phyloP scores from a whole-genome alignment of 2,888 invertebrate species.

The Hartigia nigra region DNA sequence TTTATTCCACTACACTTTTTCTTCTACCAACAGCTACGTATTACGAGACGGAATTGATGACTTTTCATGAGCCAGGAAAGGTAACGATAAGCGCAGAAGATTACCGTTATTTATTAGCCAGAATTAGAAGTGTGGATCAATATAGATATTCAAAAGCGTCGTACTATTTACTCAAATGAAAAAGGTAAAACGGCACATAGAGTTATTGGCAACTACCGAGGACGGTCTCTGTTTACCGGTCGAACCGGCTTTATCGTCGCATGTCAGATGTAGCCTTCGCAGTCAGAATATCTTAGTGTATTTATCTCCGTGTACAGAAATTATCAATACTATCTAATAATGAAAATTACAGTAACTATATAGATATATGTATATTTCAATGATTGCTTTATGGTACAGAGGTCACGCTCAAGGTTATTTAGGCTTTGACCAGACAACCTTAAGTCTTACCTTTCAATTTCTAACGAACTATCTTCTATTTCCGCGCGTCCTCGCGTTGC shows the following conservation, averaged over 20 bases:
- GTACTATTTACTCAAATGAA: not conserved
- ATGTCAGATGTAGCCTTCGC: not conserved
- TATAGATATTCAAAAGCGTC: not conserved
- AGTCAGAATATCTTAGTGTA: not conserved
- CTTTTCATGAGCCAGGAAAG: too few species aligned
- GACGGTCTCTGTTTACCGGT: not conserved
- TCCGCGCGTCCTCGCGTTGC: not conserved
- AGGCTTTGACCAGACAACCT: not conserved
- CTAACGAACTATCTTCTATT: not conserved
- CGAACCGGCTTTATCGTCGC: not conserved
- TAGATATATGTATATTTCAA: not conserved
- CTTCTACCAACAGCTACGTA: not conserved
- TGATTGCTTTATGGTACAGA: not conserved
- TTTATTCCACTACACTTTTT: not conserved
- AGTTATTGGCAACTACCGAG: not conserved
- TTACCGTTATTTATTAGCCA: not conserved
- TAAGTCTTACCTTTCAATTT: not conserved
- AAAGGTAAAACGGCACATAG: not conserved
- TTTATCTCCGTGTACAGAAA: not conserved
- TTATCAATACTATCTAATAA: not conserved
- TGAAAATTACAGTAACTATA: not conserved
- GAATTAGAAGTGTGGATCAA: not conserved
- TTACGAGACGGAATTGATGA: too few species aligned
- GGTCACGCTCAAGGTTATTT: not conserved
- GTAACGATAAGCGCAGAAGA: too few species aligned